These are phyloP conservation scores for Rhynchotus rufescens DNA, from an alignment of 2,797 vertebrate genomes.

Conservation along the genomic window DNA sequence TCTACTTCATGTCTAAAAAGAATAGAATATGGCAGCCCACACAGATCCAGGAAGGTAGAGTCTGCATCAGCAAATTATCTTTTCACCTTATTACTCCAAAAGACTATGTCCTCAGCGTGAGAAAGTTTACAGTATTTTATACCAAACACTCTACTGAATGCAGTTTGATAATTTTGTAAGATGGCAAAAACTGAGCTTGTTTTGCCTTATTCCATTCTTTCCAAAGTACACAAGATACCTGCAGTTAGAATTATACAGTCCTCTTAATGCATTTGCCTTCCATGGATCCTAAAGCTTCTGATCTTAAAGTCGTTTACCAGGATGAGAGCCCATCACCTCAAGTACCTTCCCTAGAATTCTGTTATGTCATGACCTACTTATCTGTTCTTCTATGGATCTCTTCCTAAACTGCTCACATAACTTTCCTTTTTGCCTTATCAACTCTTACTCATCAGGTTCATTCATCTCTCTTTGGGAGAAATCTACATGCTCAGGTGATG, in stretches of 20 bases:
- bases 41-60: not conserved
- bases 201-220: not conserved
- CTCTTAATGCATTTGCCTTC: not conserved
- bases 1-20: not conserved
- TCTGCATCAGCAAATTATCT: not conserved
- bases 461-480: not conserved
- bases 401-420: not conserved
- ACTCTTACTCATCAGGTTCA: not conserved
- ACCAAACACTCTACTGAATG: not conserved
- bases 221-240: not conserved
- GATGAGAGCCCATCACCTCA: not conserved
- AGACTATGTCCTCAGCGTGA: not conserved
- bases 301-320: not conserved
- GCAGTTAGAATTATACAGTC: not conserved
- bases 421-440: not conserved
- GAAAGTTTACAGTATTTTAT: slow-evolving; percentile 2
- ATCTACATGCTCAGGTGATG: not conserved
- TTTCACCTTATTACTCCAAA: not conserved
- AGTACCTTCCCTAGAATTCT: not conserved
- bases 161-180: not conserved
- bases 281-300: not conserved
- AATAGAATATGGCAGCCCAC: not conserved
- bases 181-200: not conserved
- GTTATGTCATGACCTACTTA: not conserved
- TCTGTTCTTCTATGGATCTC: not conserved